Evolutionary conservation across 53 echinoderm and acorn worm species (phyloP).

Genomic region (Temnopleurus reevesii): DNA sequence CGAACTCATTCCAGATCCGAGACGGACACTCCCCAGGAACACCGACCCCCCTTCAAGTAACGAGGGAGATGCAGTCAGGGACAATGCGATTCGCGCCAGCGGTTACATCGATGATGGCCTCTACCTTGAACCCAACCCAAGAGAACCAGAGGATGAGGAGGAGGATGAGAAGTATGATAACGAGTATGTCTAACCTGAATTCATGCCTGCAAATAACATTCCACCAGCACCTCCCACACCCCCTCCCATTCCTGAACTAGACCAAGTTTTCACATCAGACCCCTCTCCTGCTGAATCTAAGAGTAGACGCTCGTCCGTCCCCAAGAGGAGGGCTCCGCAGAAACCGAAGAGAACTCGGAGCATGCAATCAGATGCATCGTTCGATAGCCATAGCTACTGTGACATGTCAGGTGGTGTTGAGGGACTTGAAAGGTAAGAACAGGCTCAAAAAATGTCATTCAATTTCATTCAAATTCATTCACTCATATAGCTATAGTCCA

Average conservation of each 20-base stretch:
- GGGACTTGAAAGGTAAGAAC: conserved; percentile 15
- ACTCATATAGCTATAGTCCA: too few relatives aligned
- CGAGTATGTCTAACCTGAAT: conserved; percentile 55
- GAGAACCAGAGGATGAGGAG: too few relatives aligned
- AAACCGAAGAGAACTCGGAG: conserved; percentile 39
- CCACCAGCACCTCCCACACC: conserved; percentile 37
- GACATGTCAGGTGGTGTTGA: conserved; percentile 12
- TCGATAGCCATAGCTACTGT: conserved; percentile 32
- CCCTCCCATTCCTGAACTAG: conserved; percentile 32
- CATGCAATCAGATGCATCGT: conserved; percentile 34
- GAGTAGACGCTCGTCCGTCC: background rate
- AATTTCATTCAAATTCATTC: background rate
- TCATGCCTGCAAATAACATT: conserved; percentile 43
- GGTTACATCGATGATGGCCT: conserved; percentile 58
- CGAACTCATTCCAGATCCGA: conserved; percentile 58
- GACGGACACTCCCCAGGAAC: background rate
- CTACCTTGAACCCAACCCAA: conserved; percentile 45
- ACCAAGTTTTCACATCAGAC: conserved; percentile 12
- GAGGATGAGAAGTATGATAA: background rate
- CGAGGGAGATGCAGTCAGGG: background rate
- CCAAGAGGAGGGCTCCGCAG: conserved; percentile 32
- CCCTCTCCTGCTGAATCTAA: background rate
- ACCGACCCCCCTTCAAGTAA: conserved; percentile 4
- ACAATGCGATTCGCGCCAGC: background rate
- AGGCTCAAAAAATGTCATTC: too few relatives aligned